Conservation (phyloP, 2,888 invertebrate species). For the Drosophila mayaguana region DNA sequence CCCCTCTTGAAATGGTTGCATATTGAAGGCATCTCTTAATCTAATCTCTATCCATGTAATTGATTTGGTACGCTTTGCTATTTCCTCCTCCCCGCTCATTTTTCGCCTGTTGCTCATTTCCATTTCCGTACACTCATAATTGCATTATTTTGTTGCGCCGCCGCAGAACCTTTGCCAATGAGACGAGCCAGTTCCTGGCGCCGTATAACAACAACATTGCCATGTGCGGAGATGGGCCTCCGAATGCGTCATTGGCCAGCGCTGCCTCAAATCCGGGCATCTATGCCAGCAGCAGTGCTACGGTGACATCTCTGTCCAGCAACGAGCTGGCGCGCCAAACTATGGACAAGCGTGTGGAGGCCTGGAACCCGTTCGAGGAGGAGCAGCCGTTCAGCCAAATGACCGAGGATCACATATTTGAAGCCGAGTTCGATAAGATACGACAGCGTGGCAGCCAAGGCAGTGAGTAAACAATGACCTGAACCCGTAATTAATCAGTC, state of each 20-base stretch:
- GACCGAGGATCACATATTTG: conserved; percentile 93
- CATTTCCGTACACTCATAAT: conserved; percentile 34
- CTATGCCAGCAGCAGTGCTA: conserved; percentile 64
- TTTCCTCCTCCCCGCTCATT: not conserved
- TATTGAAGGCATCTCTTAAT: not conserved
- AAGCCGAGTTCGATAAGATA: conserved; percentile 93
- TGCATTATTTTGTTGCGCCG: conserved; percentile 44
- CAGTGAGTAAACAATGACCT: conserved; percentile 86
- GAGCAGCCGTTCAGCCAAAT: conserved; percentile 90
- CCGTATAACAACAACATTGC: conserved; percentile 87
- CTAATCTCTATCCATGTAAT: conserved; percentile 10
- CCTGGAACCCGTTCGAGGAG: conserved; percentile 95
- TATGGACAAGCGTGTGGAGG: conserved; percentile 86
- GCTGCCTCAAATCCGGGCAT: conserved; percentile 83
- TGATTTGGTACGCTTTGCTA: conserved; percentile 39
- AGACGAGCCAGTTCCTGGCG: conserved; percentile 91
- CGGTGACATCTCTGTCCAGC: conserved; percentile 81
- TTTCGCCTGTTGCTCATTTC: conserved; percentile 16
- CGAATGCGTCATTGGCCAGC: conserved; percentile 52
- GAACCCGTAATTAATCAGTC: not conserved
- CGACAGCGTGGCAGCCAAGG: conserved; percentile 90
- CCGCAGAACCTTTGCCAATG: conserved; percentile 89
- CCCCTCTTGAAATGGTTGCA: not conserved
- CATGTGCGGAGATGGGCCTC: conserved; percentile 66
- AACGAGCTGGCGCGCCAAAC: conserved; percentile 80